Percentiles rank a stretch among this genome's conserved stretches.
Evolutionary conservation across 2,797 vertebrate genomes (phyloP).

Genomic region (Pagetopsis macropterus): DNA sequence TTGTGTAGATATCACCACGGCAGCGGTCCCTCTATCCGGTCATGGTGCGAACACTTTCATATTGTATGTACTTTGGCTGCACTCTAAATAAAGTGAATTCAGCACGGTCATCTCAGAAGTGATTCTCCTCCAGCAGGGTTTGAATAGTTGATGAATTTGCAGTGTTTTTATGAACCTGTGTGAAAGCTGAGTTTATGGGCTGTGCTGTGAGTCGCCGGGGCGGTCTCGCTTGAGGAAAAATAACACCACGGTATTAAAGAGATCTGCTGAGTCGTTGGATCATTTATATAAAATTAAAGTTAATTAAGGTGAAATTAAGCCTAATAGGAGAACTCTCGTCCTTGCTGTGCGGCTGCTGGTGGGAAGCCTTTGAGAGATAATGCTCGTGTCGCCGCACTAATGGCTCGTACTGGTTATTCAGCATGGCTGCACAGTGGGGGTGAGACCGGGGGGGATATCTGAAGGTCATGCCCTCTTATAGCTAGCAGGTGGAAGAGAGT

Average conservation of each 20-base stretch:
- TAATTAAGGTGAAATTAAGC: background rate
- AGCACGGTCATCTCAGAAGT: slow-evolving; percentile 30
- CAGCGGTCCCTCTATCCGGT: slow-evolving; percentile 16
- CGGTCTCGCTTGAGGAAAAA: background rate
- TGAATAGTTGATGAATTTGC: slow-evolving; percentile 53
- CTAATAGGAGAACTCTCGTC: background rate
- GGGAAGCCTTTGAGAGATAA: slow-evolving; percentile 12
- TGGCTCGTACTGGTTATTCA: background rate
- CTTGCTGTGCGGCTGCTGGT: background rate
- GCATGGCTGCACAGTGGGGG: background rate
- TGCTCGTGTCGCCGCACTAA: background rate
- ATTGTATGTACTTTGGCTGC: slow-evolving; percentile 28
- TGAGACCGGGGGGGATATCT: background rate
- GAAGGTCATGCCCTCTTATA: background rate
- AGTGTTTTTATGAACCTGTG: slow-evolving; percentile 25
- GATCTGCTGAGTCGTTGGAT: slow-evolving; percentile 21
- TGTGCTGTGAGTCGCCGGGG: background rate
- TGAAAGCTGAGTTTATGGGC: slow-evolving; percentile 5
- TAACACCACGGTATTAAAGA: background rate
- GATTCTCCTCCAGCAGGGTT: slow-evolving; percentile 17
- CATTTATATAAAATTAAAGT: background rate
- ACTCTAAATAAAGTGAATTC: slow-evolving; percentile 33
- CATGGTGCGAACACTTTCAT: slow-evolving; percentile 25
- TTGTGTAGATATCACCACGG: slow-evolving; percentile 37
- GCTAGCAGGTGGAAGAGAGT: background rate